These are phyloP conservation scores for Pangasianodon gigas DNA, from an alignment of 2,113 vertebrate genomes.

Conservation along the genomic window DNA sequence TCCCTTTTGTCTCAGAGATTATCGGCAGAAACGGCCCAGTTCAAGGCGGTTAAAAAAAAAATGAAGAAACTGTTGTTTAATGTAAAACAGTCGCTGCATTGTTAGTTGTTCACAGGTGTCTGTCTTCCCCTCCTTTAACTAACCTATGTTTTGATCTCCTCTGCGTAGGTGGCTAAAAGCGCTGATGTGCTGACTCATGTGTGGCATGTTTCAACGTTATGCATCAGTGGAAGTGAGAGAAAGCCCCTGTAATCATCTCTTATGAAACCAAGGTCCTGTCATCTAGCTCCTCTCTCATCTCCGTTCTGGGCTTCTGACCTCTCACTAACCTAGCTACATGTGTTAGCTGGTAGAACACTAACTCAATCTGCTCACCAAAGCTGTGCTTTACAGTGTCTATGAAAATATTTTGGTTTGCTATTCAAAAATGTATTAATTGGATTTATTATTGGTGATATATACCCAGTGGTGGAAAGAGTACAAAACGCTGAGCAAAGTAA, in stretches of 20 bases:
- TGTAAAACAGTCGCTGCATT: conserved; percentile 27
- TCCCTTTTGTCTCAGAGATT: neutral
- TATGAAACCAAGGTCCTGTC: conserved; percentile 37
- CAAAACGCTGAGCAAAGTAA: neutral
- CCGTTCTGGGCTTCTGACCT: conserved; percentile 3
- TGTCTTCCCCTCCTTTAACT: neutral
- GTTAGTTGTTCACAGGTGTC: conserved; percentile 38
- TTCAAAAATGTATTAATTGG: neutral
- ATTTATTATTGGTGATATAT: neutral
- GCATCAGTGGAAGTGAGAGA: conserved; percentile 59
- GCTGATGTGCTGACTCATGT: conserved; percentile 8
- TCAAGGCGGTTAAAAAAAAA: neutral
- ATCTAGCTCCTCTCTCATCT: conserved; percentile 46
- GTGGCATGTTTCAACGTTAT: conserved; percentile 49
- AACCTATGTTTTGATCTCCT: conserved; percentile 36
- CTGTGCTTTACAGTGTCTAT: neutral
- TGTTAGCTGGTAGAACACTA: neutral
- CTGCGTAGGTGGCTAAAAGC: conserved; percentile 27
- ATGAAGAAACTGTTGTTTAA: neutral
- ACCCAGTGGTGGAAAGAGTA: neutral
- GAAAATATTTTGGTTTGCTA: neutral
- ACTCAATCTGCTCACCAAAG: neutral
- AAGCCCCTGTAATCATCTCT: conserved; percentile 39
- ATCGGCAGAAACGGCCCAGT: neutral
- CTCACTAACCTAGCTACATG: conserved; percentile 10